A percentile compares a stretch with the other conserved stretches of the same genome.
Evolutionary conservation across 2,113 vertebrate genomes (phyloP).

Genomic region (Sciurus niger): DNA sequence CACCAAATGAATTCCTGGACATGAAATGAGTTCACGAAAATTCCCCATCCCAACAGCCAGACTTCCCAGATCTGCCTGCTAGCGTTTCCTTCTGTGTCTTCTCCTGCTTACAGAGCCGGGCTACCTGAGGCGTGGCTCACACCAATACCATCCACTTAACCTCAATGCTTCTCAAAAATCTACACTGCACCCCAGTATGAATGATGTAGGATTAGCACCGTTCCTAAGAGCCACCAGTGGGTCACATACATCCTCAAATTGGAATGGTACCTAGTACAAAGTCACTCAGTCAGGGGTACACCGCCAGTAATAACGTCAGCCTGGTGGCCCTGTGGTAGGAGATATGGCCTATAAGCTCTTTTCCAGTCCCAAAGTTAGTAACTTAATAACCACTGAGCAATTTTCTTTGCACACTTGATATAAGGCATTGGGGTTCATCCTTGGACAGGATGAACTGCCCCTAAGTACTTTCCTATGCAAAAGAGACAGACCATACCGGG

Average conservation of each 20-base stretch:
- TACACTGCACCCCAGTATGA: background rate
- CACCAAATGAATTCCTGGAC: background rate
- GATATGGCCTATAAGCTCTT: background rate
- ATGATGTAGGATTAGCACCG: background rate
- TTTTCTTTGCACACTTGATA: background rate
- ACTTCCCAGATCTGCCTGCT: background rate
- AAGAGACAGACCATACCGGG: background rate
- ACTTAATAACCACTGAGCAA: background rate
- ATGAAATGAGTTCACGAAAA: conserved; percentile 40
- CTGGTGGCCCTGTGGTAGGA: background rate
- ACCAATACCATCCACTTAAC: background rate
- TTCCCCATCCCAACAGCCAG: background rate
- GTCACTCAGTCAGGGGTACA: background rate
- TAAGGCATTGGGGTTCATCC: background rate
- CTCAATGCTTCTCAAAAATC: background rate
- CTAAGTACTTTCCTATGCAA: background rate
- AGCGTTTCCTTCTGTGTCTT: background rate
- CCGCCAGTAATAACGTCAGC: no score
- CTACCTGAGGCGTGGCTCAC: background rate
- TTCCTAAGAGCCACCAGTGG: accelerated
- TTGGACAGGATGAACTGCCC: background rate
- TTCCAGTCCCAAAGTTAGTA: no score
- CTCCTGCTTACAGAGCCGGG: background rate
- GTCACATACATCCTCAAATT: background rate
- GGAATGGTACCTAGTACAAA: background rate